Evolutionary conservation across 2,113 vertebrate genomes (phyloP).

Genomic region (Laterallus jamaicensis): DNA sequence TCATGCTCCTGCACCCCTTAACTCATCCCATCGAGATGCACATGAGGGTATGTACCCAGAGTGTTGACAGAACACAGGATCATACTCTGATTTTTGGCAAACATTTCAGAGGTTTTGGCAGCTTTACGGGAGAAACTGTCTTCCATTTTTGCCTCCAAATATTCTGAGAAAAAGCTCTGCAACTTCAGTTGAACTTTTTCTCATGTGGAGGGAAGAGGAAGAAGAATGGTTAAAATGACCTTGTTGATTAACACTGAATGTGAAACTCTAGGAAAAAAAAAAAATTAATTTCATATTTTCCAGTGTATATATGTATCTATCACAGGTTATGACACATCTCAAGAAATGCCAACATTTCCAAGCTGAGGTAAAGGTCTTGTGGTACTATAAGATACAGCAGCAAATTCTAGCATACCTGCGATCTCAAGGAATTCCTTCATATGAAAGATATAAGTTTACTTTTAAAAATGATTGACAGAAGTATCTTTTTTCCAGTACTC

Average conservation of each 20-base stretch:
- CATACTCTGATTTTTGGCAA: neutral
- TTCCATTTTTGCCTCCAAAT: neutral
- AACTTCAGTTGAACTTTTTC: neutral
- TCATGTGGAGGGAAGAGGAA: neutral
- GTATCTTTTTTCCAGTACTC: neutral
- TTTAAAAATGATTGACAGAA: neutral
- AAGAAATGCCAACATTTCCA: neutral
- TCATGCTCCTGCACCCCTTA: rapidly evolving
- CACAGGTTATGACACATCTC: neutral
- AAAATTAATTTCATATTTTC: neutral
- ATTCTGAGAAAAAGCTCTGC: neutral
- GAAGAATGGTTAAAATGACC: neutral
- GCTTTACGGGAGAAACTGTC: neutral
- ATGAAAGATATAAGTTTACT: neutral
- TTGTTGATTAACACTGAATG: neutral
- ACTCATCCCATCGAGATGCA: neutral
- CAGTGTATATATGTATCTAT: neutral
- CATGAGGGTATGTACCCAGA: neutral
- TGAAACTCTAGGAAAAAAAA: neutral
- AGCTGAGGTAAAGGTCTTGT: neutral
- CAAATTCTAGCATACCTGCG: neutral
- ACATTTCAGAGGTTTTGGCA: neutral
- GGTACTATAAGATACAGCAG: neutral
- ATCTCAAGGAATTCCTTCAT: neutral
- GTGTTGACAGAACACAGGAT: neutral